phyloP scores from a whole-genome alignment of 2,113 vertebrate species.

The Tupaia chinensis region DNA sequence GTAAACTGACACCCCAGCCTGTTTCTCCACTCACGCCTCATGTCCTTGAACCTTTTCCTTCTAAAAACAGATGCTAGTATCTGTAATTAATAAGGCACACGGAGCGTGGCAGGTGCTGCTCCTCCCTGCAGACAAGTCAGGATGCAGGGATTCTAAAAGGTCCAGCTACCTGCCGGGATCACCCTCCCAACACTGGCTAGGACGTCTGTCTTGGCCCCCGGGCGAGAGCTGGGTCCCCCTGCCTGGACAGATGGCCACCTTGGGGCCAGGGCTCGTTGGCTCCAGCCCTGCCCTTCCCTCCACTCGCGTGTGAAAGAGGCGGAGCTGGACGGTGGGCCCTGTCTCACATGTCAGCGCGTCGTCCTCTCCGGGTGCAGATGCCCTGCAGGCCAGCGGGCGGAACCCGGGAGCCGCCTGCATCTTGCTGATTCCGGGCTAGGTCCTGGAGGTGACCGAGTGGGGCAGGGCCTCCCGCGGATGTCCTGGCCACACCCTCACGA shows the following conservation, averaged over 20 bases:
- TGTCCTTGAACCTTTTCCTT: neutral
- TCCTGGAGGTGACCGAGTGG: accelerated
- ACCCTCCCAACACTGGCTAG: neutral
- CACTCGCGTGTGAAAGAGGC: no score
- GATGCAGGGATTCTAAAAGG: neutral
- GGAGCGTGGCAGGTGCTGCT: accelerated
- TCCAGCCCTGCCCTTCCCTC: neutral
- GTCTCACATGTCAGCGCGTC: accelerated
- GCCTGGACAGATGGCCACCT: no score
- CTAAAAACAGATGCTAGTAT: neutral
- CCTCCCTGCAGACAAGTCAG: neutral
- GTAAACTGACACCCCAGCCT: neutral
- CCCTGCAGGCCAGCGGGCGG: neutral
- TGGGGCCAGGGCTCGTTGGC: no score
- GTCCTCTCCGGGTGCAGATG: neutral
- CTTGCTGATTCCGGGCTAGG: accelerated
- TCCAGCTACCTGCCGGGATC: no score
- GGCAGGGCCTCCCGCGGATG: accelerated
- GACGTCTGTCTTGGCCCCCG: no score
- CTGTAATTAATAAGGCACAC: neutral
- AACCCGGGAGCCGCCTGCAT: accelerated
- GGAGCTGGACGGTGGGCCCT: no score
- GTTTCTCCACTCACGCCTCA: neutral
- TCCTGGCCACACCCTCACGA: accelerated
- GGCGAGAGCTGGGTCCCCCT: no score